phyloP scores from a whole-genome alignment of 2,888 invertebrate species.

The Acrocera orbiculus region DNA sequence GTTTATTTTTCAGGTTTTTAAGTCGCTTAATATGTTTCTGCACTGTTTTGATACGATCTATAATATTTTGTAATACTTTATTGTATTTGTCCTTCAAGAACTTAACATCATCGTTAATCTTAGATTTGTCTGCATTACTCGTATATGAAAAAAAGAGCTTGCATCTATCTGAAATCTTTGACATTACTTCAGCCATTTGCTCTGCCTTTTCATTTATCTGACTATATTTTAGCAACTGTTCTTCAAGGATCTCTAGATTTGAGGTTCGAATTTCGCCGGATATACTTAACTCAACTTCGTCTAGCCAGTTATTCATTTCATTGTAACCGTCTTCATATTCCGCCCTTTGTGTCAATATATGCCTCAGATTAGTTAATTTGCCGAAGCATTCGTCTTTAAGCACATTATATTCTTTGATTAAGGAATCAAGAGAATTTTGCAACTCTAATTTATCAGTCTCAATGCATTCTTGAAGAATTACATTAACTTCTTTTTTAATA shows the following conservation, averaged over 20 bases:
- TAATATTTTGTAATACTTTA: constrained; percentile 53
- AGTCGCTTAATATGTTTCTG: constrained; percentile 64
- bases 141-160: constrained; percentile 63
- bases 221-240: constrained; percentile 73
- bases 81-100: constrained; percentile 61
- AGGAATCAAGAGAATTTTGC: constrained; percentile 46
- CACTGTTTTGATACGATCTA: constrained; percentile 54
- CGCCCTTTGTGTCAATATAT: constrained; percentile 57
- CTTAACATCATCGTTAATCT: constrained; percentile 63
- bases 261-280: constrained; percentile 64
- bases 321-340: constrained; percentile 67
- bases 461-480: constrained; percentile 65
- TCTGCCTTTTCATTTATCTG: constrained; percentile 58
- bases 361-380: constrained; percentile 50
- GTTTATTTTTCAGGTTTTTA: constrained; percentile 59
- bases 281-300: constrained; percentile 75
- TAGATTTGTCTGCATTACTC: constrained; percentile 69
- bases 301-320: constrained; percentile 72
- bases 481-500: constrained; percentile 55
- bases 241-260: constrained; percentile 65
- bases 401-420: constrained; percentile 52
- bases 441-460: constrained; percentile 47
- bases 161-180: constrained; percentile 59
- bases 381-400: constrained; percentile 56
- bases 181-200: constrained; percentile 50